Percentiles rank a stretch among this genome's conserved stretches.
Evolutionary conservation across 2,888 invertebrate species (phyloP).

Genomic region (Spodoptera exigua): DNA sequence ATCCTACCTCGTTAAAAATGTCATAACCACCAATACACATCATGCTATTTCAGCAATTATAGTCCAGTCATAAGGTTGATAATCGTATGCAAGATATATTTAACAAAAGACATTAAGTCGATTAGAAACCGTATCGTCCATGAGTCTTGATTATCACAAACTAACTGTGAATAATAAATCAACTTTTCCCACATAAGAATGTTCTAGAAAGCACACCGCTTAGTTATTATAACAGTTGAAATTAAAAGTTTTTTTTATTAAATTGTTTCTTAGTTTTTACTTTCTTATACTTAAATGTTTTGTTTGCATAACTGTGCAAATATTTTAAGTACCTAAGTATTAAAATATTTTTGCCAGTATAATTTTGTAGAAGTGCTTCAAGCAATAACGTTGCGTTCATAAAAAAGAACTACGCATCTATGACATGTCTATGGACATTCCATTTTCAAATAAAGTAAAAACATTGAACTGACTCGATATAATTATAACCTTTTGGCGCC

Average conservation of each 20-base stretch:
- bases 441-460: too few relatives aligned
- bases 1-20: slow-evolving; percentile 15
- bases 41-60: slow-evolving; percentile 2
- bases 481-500: too few relatives aligned
- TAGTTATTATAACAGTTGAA: slow-evolving; percentile 39
- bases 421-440: too few relatives aligned
- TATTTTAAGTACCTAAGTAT: background rate
- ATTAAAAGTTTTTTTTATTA: slow-evolving; percentile 9
- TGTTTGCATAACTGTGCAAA: background rate
- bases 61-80: slow-evolving; percentile 2
- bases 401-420: too few relatives aligned
- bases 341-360: too few relatives aligned
- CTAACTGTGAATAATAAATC: slow-evolving; percentile 54
- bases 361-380: too few relatives aligned
- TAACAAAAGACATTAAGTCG: slow-evolving; percentile 61
- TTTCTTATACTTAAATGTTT: background rate
- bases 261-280: slow-evolving; percentile 18
- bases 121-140: slow-evolving; percentile 72
- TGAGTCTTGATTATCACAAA: slow-evolving; percentile 50
- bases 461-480: too few relatives aligned
- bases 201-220: slow-evolving; percentile 59
- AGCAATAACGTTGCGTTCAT: too few relatives aligned
- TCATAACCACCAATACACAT: slow-evolving; percentile 8
- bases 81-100: slow-evolving; percentile 25
- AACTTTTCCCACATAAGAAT: slow-evolving; percentile 58